Base-by-base conservation (phyloP, 2,113 vertebrate species). In the Taurulus bubalis region DNA sequence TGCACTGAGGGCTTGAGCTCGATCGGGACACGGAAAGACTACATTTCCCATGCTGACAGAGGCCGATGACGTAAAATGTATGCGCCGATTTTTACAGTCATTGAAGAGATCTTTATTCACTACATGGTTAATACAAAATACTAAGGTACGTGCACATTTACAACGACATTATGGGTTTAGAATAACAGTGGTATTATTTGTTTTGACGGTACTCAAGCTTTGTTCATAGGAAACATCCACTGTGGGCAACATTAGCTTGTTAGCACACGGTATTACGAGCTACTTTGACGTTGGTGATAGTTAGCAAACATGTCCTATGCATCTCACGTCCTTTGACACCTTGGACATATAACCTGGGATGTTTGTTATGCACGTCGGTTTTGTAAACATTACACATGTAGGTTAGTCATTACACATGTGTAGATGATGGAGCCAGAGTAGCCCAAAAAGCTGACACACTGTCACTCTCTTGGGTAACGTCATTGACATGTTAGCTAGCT, bases 121-220 rank as follows among this genome's bases (percentile, higher is more conserved):
- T 89, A 69, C 75, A 92, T 85, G 87, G 66, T 89, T 73, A 74
- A 36, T 45, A 65, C 71, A 53, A 56, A 75, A 87, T 77, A 89
- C 22, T 83, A 77, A 91, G 94, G 94, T 95, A 92, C 16, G 89
- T 91, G 28, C 22, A 30, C 0, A 28, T 82, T 83, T 66, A 36
- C 15, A 69, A 40, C 6, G 1, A 71, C 60, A 63, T 24, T 49
- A 3, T 34, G 10, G 0, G 20, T 34, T 38, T 36, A 3, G 18
- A 1, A 4, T 53, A 16, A 47, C 16, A 38, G 0, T 20, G 0
- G 28, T 26, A 1, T 8, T 58, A 1, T 73, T 75, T 47, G 15
- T 67, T 75, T 24, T 15, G 11, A 14, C 1, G 14, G 18, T 24
- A 32, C 60, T 74, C 8, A 4, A 24, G 14, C 9, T 72, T 69